phyloP scores from a whole-genome alignment of 2,797 vertebrate species.

The Sebastes alutus region DNA sequence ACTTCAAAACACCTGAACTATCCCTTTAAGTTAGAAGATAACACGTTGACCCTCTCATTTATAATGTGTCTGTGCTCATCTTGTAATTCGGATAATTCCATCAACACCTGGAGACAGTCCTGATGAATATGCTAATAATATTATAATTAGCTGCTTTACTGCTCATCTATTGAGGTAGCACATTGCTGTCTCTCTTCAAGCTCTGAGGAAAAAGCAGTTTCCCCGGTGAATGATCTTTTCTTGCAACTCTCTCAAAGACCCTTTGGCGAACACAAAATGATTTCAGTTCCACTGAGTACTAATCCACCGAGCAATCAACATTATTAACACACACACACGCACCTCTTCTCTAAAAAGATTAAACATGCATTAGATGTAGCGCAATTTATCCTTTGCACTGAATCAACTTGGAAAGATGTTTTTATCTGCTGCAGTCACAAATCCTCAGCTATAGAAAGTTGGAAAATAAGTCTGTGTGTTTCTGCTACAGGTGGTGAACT shows the following conservation, averaged over 20 bases:
- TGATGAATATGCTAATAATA: constrained; percentile 53
- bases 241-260: constrained; percentile 5
- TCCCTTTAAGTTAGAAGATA: neutral
- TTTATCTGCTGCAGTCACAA: neutral
- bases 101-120: constrained; percentile 29
- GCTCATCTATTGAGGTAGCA: constrained; percentile 42
- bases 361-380: neutral
- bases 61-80: neutral
- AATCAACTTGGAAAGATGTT: neutral
- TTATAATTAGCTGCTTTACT: constrained; percentile 66
- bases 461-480: neutral
- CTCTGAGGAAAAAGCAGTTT: constrained; percentile 32
- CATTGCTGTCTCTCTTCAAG: constrained; percentile 4
- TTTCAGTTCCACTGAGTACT: constrained; percentile 18
- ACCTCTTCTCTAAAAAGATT: neutral
- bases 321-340: constrained; percentile 11
- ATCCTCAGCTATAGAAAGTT: neutral
- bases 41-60: neutral
- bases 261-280: constrained; percentile 29
- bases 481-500: constrained; percentile 91
- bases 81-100: constrained; percentile 15
- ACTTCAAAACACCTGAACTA: neutral
- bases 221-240: constrained; percentile 13
- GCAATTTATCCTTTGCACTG: neutral
- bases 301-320: constrained; percentile 26